Evolutionary conservation across 2,113 vertebrate genomes (phyloP).

Genomic region (Apeltes quadracus): DNA sequence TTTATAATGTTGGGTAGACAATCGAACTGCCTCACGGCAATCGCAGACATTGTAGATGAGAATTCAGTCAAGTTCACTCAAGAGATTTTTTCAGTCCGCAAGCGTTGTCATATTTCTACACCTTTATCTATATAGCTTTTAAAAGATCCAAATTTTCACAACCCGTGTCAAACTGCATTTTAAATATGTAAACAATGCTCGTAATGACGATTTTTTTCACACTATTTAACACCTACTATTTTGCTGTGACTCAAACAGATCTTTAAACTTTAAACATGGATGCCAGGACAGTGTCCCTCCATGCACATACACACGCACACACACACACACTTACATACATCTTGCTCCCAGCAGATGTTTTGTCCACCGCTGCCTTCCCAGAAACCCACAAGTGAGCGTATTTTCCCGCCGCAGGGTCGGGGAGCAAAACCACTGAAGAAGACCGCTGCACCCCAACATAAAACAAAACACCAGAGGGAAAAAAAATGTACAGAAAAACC

Average conservation of each 20-base stretch:
- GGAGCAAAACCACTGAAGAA: conserved; percentile 83
- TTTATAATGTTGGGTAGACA: background rate
- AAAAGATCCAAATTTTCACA: background rate
- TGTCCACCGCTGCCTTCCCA: conserved; percentile 82
- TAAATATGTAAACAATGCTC: background rate
- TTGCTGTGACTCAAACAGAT: conserved; percentile 51
- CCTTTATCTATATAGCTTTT: background rate
- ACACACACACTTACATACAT: conserved; percentile 64
- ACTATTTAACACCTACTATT: conserved; percentile 20
- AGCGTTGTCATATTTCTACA: background rate
- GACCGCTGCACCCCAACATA: conserved; percentile 83
- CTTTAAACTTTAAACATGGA: conserved; percentile 54
- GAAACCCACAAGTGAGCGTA: conserved; percentile 85
- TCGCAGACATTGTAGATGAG: background rate
- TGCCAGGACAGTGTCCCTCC: conserved; percentile 52
- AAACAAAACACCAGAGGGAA: conserved; percentile 83
- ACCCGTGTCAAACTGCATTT: background rate
- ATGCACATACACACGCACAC: conserved; percentile 40
- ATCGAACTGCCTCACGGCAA: background rate
- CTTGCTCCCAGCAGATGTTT: conserved; percentile 84
- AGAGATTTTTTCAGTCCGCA: background rate
- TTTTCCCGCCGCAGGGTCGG: conserved; percentile 84
- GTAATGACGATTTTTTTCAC: conserved; percentile 17
- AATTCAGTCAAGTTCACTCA: background rate
- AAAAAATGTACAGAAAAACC: conserved; percentile 77